Conservation (phyloP, 2,113 vertebrate species). For the Macheiramphus alcinus region DNA sequence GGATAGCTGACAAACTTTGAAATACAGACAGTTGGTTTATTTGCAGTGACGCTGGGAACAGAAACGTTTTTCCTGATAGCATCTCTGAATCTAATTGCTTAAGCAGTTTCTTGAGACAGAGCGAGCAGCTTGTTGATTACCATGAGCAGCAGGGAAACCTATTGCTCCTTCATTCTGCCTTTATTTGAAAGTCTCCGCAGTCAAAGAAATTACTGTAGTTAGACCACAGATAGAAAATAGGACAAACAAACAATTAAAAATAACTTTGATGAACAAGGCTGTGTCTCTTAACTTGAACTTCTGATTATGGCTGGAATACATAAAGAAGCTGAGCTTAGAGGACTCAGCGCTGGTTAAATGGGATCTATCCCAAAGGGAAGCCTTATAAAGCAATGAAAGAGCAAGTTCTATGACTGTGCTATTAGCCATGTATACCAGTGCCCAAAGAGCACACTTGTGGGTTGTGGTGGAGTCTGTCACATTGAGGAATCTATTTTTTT, state of each 20-base stretch:
- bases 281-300: not conserved
- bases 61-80: constrained; percentile 1
- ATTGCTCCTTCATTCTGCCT: not conserved
- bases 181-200: not conserved
- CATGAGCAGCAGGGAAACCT: not conserved
- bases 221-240: not conserved
- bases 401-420: not conserved
- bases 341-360: not conserved
- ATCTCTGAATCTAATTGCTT: constrained; percentile 15
- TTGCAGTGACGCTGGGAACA: constrained; percentile 1
- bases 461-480: not conserved
- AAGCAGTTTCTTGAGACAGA: not conserved
- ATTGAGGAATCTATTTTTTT: not conserved
- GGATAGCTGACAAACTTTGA: not conserved
- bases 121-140: not conserved
- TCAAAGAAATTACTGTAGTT: not conserved
- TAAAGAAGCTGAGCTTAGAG: not conserved
- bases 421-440: not conserved
- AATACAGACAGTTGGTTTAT: constrained; percentile 10
- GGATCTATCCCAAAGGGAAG: not conserved
- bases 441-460: not conserved
- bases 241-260: not conserved
- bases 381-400: not conserved
- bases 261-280: not conserved
- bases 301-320: not conserved